phyloP scores from a whole-genome alignment of 2,888 invertebrate species.

The Philereme transversata region DNA sequence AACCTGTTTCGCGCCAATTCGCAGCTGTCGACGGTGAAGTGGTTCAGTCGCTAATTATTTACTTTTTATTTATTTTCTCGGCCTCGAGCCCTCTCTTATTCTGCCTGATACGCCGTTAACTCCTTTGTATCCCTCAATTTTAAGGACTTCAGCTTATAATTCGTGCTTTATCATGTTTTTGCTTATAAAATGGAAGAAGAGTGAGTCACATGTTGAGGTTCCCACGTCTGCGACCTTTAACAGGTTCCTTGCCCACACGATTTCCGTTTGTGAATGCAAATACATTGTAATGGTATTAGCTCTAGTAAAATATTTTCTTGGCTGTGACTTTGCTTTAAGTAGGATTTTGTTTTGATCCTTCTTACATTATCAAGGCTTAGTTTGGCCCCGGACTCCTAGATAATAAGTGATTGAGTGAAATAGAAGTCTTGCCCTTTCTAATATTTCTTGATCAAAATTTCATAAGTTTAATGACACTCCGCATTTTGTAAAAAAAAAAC shows the following conservation, averaged over 20 bases:
- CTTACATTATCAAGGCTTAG: too few relatives aligned
- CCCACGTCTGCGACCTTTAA: slow-evolving; percentile 33
- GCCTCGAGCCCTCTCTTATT: slow-evolving; percentile 55
- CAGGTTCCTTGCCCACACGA: slow-evolving; percentile 33
- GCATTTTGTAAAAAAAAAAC: too few relatives aligned
- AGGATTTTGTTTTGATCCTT: too few relatives aligned
- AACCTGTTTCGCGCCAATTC: slow-evolving; percentile 81
- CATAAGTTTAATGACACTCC: too few relatives aligned
- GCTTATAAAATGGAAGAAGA: slow-evolving; percentile 6
- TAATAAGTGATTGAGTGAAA: too few relatives aligned
- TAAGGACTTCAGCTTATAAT: not conserved
- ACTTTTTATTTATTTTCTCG: slow-evolving; percentile 57
- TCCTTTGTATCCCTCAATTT: slow-evolving; percentile 35
- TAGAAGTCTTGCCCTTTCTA: too few relatives aligned
- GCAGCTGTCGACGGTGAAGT: slow-evolving; percentile 77
- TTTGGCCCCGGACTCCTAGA: too few relatives aligned
- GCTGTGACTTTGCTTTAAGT: too few relatives aligned
- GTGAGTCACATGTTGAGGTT: slow-evolving; percentile 36
- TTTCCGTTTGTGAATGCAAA: slow-evolving; percentile 33
- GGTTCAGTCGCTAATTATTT: slow-evolving; percentile 64
- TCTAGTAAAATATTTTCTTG: too few relatives aligned
- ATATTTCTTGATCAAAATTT: too few relatives aligned
- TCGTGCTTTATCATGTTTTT: not conserved
- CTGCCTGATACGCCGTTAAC: slow-evolving; percentile 76
- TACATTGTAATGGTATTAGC: not conserved